Evolutionary conservation across 2,113 vertebrate species (phyloP), one percentile per base, ranked within the genome.

Genomic region (Callorhinus ursinus): DNA sequence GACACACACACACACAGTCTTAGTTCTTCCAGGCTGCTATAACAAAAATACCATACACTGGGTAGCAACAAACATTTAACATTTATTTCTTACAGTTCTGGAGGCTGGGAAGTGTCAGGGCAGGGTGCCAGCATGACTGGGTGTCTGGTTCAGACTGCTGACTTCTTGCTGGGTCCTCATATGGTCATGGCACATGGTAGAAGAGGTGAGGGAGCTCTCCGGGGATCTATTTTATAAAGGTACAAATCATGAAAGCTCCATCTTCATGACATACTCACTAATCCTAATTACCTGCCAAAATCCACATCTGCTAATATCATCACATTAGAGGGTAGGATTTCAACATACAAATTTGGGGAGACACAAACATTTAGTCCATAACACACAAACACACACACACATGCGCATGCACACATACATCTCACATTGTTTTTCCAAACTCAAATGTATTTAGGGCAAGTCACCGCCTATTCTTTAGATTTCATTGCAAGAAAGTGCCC

Each of bases 401-500:
- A 28, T 5, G 11, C 51, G 3, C 21, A 16, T 5, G 15, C 55
- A 33, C 46, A 69, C 28, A 5, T 26, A 67, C 53, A 49, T 51
- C 15, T 53, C 79, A 9, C 13, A 88, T 53, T 2, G 19, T 85
- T 84, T 69, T 89, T 65, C 8, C 39, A 81, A 84, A 57, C 7
- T 71, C 71, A 36, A 49, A 65, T 90, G 1, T 16, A 92, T 77
- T 85, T 51, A 88, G 36, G 14, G 4, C 12, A 88, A 71, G 10
- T 36, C 19, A 87, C 33, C 51, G 4, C 22, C 82, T 86, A 51
- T 24, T 4, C 3, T 77, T 67, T 94, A 93, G 15, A 80, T 51
- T 86, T 91, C 11, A 77, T 31, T 90, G 39, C 31, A 72, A 98
- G 10, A 42, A 96, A 83, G 15, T n/a, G 1, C 21, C 42, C 22